Evolutionary conservation across 2,888 invertebrate species (phyloP), one percentile per base, ranked within the genome.

Genomic region (Piscicola geometra): DNA sequence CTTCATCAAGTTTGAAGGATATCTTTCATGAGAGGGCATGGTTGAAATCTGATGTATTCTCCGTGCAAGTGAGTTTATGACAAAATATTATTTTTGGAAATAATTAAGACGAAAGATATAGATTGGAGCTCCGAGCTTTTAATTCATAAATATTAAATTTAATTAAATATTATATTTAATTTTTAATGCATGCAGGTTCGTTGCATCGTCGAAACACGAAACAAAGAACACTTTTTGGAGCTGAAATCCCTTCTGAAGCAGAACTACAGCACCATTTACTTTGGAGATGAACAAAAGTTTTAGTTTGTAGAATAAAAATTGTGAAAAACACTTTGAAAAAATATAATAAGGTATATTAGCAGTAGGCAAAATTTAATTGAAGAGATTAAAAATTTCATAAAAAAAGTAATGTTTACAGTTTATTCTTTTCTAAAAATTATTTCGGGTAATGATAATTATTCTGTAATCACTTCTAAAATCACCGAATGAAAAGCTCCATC

Each of bases 1-100:
- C n/a, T n/a, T n/a, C n/a, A n/a, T n/a, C n/a, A n/a, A 86, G 87
- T 56, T 93, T 97, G 79, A 97, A 96, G 85, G 96, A 96, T 83
- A 94, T 97, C 77, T 91, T 93, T 86, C 96, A 97, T 84, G 96
- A 97, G 84, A 88, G 96, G 75, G 95, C 96, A 0, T 96, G 95
- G 95, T 89, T 96, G 21, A 90, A 90, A 77, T 90, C 90, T 0
- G 95, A 97, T 84, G 91, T 97, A 70, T 94, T 94, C 84, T 82
- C 83, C 72, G 86, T 86, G 30, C 82, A 82, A 80, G 84, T 84
- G 80, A 77, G 78, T 75, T 28, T 2, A 30, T n/a, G 15, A 15
- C 5, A 50, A 35, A 2, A 50, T 30, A 30, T 9, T 21, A 18
- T 21, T 9, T 18, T 21, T 56, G n/a, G 9, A n/a, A 3, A 25